Percentiles rank a stretch among this genome's conserved stretches.
Conservation (phyloP, 1,140 invertebrate genomes). For the Caerostris extrusa region DNA sequence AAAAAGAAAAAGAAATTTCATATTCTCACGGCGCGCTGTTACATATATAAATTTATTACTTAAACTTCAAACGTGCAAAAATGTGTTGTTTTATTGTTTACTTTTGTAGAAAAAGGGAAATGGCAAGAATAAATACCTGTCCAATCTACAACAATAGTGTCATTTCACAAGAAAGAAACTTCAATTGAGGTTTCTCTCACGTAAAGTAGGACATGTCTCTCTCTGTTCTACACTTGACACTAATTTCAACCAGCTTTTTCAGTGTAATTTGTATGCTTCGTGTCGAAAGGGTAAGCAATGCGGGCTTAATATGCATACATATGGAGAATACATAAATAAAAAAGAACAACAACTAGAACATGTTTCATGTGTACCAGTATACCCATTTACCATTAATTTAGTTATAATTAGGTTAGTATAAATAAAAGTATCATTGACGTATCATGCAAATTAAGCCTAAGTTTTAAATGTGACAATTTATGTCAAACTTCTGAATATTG, state of each 20-base stretch:
- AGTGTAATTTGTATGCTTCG: not conserved
- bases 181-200: not conserved
- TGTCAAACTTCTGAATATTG: too few relatives aligned
- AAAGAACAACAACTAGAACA: too few relatives aligned
- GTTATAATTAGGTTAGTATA: too few relatives aligned
- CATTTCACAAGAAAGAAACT: not conserved
- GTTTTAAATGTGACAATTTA: too few relatives aligned
- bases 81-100: not conserved
- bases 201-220: not conserved
- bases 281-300: not conserved
- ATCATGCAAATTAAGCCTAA: too few relatives aligned
- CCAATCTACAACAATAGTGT: not conserved
- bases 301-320: not conserved
- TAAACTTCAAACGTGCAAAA: not conserved
- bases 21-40: not conserved
- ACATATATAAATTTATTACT: not conserved
- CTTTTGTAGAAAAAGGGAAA: not conserved
- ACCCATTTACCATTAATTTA: too few relatives aligned
- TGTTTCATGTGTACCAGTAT: too few relatives aligned
- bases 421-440: too few relatives aligned
- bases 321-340: not conserved
- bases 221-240: not conserved
- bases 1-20: not conserved
- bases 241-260: not conserved
- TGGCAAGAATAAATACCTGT: not conserved